Base-by-base conservation (phyloP, 2,888 invertebrate species). In the Eretmocerus hayati region DNA sequence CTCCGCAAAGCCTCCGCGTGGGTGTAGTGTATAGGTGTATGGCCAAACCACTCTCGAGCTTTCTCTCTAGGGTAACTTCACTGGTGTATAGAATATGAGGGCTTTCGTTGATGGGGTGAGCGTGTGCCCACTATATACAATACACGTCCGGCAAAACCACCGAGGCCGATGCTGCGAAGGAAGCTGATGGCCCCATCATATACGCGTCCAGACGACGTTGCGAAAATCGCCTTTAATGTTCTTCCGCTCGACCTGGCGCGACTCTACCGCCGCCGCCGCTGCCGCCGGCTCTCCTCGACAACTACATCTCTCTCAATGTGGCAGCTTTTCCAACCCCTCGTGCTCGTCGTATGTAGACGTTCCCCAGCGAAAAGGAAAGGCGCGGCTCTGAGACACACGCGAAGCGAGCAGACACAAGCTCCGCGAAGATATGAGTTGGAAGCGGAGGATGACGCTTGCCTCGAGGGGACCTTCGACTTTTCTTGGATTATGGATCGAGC, bases 181-280 rank as follows among this genome's bases (percentile, higher is more conserved):
- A 33, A 30, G 48, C 33, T 39, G 46, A 36, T 38, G 37, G 37
- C 26, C 22, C 26, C 43, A 40, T 41, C 46, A 43, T 43, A 46
- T 32, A 46, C 37, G n/a, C n/a, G n/a, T n/a, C n/a, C n/a, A n/a
- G n/a, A n/a, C n/a, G n/a, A n/a, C n/a, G 48, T 41, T 42, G 33
- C 41, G 57, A 56, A 52, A 56, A 56, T 58, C 54, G 53, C 53
- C 58, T 56, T 55, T 56, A 55, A 56, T 56, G 56, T 55, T 55
- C 52, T 50, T 52, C 44, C 46, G 43, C 54, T 49, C 40, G 52
- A 48, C 40, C 46, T 46, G 46, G 36, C n/a, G 15, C 30, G 30
- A 1, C 41, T 6, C 37, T 3, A 13, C 8, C 8, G 15, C 22
- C 30, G 33, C 19, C 44, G 15, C 20, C 36, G 30, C 33, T 20